Conservation (phyloP, 2,797 vertebrate species). For the Synanceia verrucosa region DNA sequence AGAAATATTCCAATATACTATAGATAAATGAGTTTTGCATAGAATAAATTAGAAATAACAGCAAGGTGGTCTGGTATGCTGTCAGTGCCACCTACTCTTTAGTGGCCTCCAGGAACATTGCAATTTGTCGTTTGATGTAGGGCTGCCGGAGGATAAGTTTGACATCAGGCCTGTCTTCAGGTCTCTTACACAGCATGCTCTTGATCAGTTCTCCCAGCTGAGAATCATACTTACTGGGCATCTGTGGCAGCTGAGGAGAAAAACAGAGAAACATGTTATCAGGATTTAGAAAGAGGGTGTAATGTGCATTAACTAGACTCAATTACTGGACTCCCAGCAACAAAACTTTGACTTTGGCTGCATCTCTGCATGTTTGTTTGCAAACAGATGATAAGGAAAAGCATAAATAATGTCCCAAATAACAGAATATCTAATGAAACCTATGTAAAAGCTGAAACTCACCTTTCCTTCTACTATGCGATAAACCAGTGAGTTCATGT, state of each 20-base stretch:
- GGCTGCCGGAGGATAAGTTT: slow-evolving; percentile 92
- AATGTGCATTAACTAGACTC: neutral
- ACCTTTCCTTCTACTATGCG: slow-evolving; percentile 99
- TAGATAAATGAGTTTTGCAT: neutral
- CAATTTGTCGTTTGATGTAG: slow-evolving; percentile 93
- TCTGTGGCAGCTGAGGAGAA: slow-evolving; percentile 89
- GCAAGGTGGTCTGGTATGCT: neutral
- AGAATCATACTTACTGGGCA: slow-evolving; percentile 93
- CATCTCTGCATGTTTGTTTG: too few relatives aligned
- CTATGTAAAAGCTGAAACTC: slow-evolving; percentile 35
- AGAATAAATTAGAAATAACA: neutral
- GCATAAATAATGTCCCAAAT: neutral
- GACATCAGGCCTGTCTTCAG: slow-evolving; percentile 93
- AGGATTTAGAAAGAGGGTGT: neutral
- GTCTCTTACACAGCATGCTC: slow-evolving; percentile 93
- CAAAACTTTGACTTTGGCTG: too few relatives aligned
- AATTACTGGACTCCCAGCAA: neutral
- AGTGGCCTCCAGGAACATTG: slow-evolving; percentile 92
- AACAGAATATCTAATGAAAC: neutral
- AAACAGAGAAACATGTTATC: slow-evolving; percentile 13
- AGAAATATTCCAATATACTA: neutral
- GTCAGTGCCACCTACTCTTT: slow-evolving; percentile 86
- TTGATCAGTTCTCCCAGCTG: slow-evolving; percentile 91
- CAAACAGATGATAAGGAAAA: neutral
- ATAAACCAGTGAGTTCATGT: slow-evolving; percentile 98